These are phyloP conservation scores for Macquaria australasica DNA, from an alignment of 2,113 vertebrate genomes.

Conservation along the genomic window DNA sequence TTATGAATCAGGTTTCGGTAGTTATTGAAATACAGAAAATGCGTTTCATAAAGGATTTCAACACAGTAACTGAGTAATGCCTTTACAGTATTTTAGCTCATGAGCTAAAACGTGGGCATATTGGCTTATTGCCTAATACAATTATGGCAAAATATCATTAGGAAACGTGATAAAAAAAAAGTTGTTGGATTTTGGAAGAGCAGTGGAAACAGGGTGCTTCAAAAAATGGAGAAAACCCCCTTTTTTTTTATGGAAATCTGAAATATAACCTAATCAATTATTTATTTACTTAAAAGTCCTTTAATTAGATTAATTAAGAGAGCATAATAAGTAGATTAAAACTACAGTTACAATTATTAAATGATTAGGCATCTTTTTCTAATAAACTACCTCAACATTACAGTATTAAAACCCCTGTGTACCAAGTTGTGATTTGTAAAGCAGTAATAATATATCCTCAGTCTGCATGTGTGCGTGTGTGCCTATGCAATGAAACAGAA, in stretches of 20 bases:
- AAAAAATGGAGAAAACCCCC: neutral
- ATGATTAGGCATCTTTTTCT: neutral
- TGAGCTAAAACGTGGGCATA: neutral
- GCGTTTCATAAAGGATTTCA: neutral
- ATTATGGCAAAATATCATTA: neutral
- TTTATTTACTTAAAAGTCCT: neutral
- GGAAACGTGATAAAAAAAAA: neutral
- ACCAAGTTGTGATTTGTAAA: neutral
- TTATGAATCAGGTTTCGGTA: neutral
- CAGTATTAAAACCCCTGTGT: neutral
- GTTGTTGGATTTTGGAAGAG: neutral
- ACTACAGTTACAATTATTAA: neutral
- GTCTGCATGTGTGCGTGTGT: neutral
- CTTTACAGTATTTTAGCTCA: neutral
- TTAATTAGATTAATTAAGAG: neutral
- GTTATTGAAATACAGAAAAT: neutral
- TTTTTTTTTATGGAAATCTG: too few species aligned
- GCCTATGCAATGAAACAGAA: constrained; percentile 9
- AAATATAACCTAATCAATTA: neutral
- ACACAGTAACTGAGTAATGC: neutral
- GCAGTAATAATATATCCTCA: neutral
- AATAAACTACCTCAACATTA: neutral
- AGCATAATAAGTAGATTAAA: neutral
- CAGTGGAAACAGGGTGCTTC: neutral
- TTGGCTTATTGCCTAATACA: neutral